phyloP scores from a whole-genome alignment of 1,140 invertebrate species.

The Drosophila pruinosa region DNA sequence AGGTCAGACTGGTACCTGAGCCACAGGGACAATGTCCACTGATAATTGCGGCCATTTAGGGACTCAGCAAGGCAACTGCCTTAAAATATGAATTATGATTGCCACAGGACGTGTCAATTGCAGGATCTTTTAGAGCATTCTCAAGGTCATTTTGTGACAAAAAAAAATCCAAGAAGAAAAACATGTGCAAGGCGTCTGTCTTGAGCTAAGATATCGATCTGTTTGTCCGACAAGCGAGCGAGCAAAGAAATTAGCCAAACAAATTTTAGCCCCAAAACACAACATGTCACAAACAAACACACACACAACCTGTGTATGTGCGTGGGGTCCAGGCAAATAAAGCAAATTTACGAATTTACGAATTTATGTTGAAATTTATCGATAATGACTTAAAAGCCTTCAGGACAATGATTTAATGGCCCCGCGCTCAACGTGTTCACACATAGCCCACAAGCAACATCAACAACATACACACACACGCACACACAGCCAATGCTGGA shows the following conservation, averaged over 20 bases:
- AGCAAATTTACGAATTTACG: slow-evolving; percentile 80
- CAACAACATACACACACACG: slow-evolving; percentile 19
- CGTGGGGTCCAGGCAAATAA: slow-evolving; percentile 66
- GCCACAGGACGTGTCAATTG: slow-evolving; percentile 72
- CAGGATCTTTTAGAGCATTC: slow-evolving; percentile 20
- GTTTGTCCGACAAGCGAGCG: neutral
- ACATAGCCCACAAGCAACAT: slow-evolving; percentile 49
- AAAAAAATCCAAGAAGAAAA: slow-evolving; percentile 48
- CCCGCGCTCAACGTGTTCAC: slow-evolving; percentile 57
- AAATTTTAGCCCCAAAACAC: slow-evolving; percentile 46
- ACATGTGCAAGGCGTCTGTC: slow-evolving; percentile 10
- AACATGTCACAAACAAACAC: neutral
- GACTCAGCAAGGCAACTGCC: slow-evolving; percentile 47
- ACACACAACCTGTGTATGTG: slow-evolving; percentile 13
- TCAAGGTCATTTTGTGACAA: slow-evolving; percentile 70
- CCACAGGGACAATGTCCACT: slow-evolving; percentile 19
- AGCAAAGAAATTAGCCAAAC: slow-evolving; percentile 59
- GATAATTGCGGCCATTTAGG: slow-evolving; percentile 54
- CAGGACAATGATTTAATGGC: slow-evolving; percentile 82
- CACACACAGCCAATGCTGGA: slow-evolving; percentile 34
- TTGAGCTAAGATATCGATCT: slow-evolving; percentile 35
- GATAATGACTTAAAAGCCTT: slow-evolving; percentile 83
- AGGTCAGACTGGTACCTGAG: slow-evolving; percentile 11
- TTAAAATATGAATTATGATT: slow-evolving; percentile 77
- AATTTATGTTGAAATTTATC: slow-evolving; percentile 83